Percentiles rank a stretch among this genome's conserved stretches.
Conservation (phyloP, 2,888 invertebrate species). For the Troides aeacus region DNA sequence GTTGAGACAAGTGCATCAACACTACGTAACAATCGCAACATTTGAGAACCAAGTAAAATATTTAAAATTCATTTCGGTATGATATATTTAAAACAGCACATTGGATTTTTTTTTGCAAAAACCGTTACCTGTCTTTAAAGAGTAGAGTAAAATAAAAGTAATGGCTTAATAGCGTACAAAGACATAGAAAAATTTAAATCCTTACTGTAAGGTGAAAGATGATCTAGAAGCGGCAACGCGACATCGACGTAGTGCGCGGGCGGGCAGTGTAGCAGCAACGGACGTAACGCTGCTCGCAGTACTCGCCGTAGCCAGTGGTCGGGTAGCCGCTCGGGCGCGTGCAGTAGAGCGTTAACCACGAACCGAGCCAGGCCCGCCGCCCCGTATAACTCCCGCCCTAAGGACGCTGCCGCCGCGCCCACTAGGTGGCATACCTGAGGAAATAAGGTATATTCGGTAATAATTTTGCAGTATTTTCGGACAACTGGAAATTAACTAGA, state of each 20-base stretch:
- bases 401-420: slow-evolving; percentile 85
- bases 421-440: slow-evolving; percentile 79
- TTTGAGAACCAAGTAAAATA: background rate
- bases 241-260: slow-evolving; percentile 88
- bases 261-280: slow-evolving; percentile 92
- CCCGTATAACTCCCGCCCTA: slow-evolving; percentile 93
- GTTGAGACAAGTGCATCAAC: slow-evolving; percentile 84
- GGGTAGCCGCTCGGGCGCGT: slow-evolving; percentile 86
- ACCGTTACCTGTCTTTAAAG: too few relatives aligned
- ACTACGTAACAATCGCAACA: slow-evolving; percentile 58
- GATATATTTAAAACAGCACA: too few relatives aligned
- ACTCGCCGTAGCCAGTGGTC: slow-evolving; percentile 92
- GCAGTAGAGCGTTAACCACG: slow-evolving; percentile 85
- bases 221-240: slow-evolving; percentile 88
- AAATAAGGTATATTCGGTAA: background rate
- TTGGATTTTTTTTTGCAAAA: too few relatives aligned
- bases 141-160: too few relatives aligned
- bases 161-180: too few relatives aligned
- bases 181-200: slow-evolving; percentile 35
- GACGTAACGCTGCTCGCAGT: slow-evolving; percentile 90
- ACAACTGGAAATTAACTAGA: too few relatives aligned
- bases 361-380: slow-evolving; percentile 87
- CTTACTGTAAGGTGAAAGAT: slow-evolving; percentile 89
- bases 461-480: background rate
- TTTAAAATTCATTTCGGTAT: too few relatives aligned